These are phyloP conservation scores for Tachuris rubrigastra DNA, from an alignment of 2,113 vertebrate species.

Conservation along the genomic window DNA sequence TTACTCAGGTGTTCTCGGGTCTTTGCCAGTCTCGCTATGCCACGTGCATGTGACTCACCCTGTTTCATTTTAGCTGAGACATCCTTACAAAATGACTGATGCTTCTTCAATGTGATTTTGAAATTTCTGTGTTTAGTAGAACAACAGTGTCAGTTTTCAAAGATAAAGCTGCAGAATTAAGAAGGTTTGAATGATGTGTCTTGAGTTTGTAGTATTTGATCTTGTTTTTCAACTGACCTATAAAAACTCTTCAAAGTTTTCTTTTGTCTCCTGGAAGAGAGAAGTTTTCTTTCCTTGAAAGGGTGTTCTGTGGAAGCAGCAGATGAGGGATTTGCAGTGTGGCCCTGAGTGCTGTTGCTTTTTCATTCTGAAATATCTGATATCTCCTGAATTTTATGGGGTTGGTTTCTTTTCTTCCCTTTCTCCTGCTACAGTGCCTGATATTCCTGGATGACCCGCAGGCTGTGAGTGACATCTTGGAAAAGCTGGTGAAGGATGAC, in stretches of 20 bases:
- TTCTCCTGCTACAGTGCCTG: conserved; percentile 81
- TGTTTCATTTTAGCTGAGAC: neutral
- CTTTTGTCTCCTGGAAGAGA: neutral
- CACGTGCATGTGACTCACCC: fast-evolving
- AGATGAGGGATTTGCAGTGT: neutral
- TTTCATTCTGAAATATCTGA: neutral
- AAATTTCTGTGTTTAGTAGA: neutral
- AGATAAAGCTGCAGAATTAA: neutral
- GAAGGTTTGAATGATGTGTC: neutral
- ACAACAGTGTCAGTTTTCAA: neutral
- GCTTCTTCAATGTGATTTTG: neutral
- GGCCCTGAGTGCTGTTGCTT: neutral
- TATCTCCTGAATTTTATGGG: neutral
- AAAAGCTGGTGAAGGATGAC: conserved; percentile 97
- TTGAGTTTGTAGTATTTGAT: neutral
- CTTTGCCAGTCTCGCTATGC: neutral
- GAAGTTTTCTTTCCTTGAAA: neutral
- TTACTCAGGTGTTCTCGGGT: neutral
- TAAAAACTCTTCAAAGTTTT: neutral
- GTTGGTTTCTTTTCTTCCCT: neutral
- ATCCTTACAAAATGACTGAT: neutral
- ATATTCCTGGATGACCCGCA: conserved; percentile 99
- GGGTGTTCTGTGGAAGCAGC: neutral
- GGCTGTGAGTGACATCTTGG: conserved; percentile 97
- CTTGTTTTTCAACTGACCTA: neutral